Evolutionary conservation across 2,113 vertebrate genomes (phyloP), one percentile per base, ranked within the genome.

Genomic region (Pseudorectes ferrugineus): DNA sequence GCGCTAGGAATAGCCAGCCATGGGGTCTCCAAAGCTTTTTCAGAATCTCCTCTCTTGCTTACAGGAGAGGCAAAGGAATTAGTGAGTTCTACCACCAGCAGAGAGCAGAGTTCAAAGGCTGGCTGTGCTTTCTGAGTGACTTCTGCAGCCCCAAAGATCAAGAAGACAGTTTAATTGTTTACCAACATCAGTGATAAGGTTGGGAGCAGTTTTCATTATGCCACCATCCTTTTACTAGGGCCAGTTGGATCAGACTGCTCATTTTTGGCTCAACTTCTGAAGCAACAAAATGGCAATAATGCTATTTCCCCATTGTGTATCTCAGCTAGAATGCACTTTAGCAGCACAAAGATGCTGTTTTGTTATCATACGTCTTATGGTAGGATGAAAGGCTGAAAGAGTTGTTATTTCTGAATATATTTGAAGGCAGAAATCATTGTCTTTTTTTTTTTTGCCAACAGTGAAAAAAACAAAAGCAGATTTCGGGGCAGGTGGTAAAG

Each of bases 401-500:
- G 26, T 40, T 91, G 46, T 61, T 85, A 77, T 67, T 92, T 91
- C 62, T 74, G 58, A 91, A 78, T 55, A 36, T 7, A 54, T 70
- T 9, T 58, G 80, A 93, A 63, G 16, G 16, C 22, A 88, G 61
- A 82, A 73, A 70, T 88, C 36, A 46, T 48, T 78, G 42, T 16
- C 1, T 4, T 33, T 2, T 63, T 84, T 63, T 82, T 43, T 85
- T 49, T 31, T 29, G 18, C 10, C 46, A 84, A 40, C 22, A 88
- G 23, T 40, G 33, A 76, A 89, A 76, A 88, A 85, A 70, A 93
- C 29, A 82, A 45, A 9, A 91, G 21, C 55, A 89, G 63, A 91
- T 89, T 91, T 95, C 6, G 10, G 68, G 92, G 81, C 89, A 95
- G 84, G 84, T 80, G 77, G 52, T 89, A 74, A 85, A 93, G 43